Evolutionary conservation across 2,797 vertebrate genomes (phyloP).

Genomic region (Pogoniulus pusillus): DNA sequence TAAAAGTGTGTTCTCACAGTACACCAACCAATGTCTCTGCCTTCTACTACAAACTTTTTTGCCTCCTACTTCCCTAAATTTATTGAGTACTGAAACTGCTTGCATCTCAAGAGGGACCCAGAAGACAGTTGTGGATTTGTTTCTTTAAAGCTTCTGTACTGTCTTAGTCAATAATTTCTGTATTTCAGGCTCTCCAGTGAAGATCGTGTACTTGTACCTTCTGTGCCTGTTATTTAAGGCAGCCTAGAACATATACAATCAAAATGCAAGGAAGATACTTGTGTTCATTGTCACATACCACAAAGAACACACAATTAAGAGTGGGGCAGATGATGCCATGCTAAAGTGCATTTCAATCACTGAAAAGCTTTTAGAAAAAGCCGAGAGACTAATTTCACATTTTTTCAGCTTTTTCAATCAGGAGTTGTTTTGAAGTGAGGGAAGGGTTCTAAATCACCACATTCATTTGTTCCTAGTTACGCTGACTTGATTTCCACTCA

Average conservation of each 20-base stretch:
- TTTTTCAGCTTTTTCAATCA: not conserved
- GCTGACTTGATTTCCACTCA: not conserved
- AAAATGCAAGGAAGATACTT: not conserved
- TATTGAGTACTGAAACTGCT: not conserved
- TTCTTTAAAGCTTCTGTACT: not conserved
- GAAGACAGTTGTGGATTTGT: not conserved
- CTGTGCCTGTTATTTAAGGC: not conserved
- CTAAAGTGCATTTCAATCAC: not conserved
- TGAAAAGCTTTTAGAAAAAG: not conserved
- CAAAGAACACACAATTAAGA: not conserved
- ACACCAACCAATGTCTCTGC: not conserved
- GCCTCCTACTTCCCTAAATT: slow-evolving; percentile 16
- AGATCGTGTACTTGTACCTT: not conserved
- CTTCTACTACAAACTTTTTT: not conserved
- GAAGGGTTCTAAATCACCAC: not conserved
- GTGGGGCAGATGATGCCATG: not conserved
- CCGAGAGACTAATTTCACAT: not conserved
- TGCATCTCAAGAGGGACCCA: not conserved
- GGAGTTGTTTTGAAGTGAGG: not conserved
- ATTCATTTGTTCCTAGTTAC: not conserved
- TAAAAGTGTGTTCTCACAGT: not conserved
- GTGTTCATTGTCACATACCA: not conserved
- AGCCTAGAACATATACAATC: not conserved
- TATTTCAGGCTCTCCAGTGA: not conserved
- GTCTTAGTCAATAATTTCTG: not conserved